Conservation (phyloP, 2,888 invertebrate genomes). For the Augiades crinisus region DNA sequence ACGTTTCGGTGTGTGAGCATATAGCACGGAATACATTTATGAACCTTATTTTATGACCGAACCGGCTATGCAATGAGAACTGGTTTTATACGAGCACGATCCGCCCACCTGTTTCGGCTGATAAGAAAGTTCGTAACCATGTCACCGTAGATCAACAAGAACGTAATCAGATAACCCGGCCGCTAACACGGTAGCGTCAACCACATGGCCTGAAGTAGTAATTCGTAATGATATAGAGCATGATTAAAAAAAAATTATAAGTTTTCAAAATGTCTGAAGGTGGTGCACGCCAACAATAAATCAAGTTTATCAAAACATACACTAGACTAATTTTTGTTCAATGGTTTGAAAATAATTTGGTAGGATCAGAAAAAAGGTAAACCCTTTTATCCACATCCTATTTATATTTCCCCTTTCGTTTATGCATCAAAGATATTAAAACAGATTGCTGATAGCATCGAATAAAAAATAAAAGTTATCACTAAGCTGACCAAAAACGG, state of each 20-base stretch:
- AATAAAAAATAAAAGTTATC: background rate
- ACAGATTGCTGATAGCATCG: background rate
- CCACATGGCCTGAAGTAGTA: too few relatives aligned
- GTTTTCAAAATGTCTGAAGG: too few relatives aligned
- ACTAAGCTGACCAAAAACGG: slow-evolving; percentile 3
- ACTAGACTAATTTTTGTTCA: too few relatives aligned
- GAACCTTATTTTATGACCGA: background rate
- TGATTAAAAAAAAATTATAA: too few relatives aligned
- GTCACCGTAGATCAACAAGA: background rate
- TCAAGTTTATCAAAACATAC: too few relatives aligned
- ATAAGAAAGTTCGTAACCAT: background rate
- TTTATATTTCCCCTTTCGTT: too few relatives aligned
- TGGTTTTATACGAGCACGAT: background rate
- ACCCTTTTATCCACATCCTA: too few relatives aligned
- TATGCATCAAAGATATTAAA: background rate
- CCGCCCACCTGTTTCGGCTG: background rate
- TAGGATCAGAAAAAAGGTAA: too few relatives aligned
- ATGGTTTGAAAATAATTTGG: too few relatives aligned
- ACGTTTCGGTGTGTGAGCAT: background rate
- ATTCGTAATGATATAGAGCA: too few relatives aligned
- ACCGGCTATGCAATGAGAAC: background rate
- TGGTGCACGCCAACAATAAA: too few relatives aligned
- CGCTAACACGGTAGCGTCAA: too few relatives aligned
- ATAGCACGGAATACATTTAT: background rate
- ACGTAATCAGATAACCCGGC: background rate